Evolutionary conservation across 2,888 invertebrate genomes (phyloP).

Genomic region (Agrochola lota): DNA sequence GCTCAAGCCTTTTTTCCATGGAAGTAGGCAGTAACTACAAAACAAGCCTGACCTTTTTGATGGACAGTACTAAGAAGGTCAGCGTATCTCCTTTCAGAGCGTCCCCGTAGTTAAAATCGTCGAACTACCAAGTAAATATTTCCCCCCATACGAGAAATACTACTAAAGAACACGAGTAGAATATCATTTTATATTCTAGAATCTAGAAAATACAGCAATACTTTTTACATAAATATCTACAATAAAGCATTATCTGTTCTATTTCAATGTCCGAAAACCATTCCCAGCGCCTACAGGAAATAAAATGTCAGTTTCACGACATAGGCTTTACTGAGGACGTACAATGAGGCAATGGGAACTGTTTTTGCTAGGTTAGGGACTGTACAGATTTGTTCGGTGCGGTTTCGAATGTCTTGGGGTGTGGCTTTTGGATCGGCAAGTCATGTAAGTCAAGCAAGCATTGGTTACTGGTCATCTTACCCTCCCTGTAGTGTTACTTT

Average conservation of each 20-base stretch:
- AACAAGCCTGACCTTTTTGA: not conserved
- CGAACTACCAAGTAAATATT: not conserved
- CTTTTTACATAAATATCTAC: constrained; percentile 1
- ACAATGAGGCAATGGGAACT: constrained; percentile 46
- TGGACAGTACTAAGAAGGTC: not conserved
- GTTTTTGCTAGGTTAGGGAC: constrained; percentile 32
- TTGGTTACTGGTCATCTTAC: not conserved
- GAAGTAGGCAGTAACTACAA: not conserved
- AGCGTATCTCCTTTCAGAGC: not conserved
- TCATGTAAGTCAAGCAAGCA: not conserved
- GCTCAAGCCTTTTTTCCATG: not conserved
- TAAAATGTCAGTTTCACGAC: constrained; percentile 62
- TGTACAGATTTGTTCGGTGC: not conserved
- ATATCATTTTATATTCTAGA: not conserved
- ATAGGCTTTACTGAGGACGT: constrained; percentile 25
- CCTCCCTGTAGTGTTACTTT: not conserved
- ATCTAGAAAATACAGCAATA: not conserved
- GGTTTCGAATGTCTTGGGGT: not conserved
- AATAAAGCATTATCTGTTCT: constrained; percentile 18
- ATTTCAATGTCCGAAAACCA: constrained; percentile 34
- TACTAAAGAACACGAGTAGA: not conserved
- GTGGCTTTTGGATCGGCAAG: not conserved
- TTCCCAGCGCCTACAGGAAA: constrained; percentile 47
- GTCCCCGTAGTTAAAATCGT: not conserved
- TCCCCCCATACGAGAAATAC: not conserved